Evolutionary conservation across 2,113 vertebrate species (phyloP).

Genomic region (Lepisosteus oculatus): DNA sequence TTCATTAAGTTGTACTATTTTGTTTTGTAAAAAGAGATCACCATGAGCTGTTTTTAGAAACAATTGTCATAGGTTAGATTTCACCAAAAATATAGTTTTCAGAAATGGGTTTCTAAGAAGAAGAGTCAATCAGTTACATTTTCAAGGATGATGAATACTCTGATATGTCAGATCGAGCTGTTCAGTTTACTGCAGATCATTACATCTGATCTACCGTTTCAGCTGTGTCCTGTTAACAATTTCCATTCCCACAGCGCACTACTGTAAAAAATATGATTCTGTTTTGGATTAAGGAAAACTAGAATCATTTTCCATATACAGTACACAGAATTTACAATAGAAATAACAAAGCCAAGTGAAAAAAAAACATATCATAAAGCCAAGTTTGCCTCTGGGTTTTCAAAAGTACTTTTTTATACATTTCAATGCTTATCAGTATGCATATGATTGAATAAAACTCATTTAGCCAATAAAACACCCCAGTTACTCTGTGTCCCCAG

Average conservation of each 20-base stretch:
- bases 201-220: background rate
- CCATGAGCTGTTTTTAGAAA: too few species aligned
- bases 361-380: background rate
- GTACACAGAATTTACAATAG: background rate
- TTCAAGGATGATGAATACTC: background rate
- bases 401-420: background rate
- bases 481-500: too few species aligned
- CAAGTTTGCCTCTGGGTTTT: background rate
- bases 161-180: background rate
- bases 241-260: background rate
- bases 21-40: too few species aligned
- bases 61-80: too few species aligned
- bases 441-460: too few species aligned
- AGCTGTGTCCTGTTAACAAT: constrained; percentile 1
- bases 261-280: background rate
- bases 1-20: too few species aligned
- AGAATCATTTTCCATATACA: background rate
- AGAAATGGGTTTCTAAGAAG: background rate
- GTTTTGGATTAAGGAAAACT: background rate
- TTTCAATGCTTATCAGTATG: background rate
- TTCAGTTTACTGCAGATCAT: background rate
- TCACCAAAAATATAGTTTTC: background rate
- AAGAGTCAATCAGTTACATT: background rate
- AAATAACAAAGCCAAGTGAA: background rate
- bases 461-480: too few species aligned